Percentiles rank a stretch among this genome's conserved stretches.
Conservation (phyloP, 2,113 vertebrate species). For the Planiliza haematocheilus region DNA sequence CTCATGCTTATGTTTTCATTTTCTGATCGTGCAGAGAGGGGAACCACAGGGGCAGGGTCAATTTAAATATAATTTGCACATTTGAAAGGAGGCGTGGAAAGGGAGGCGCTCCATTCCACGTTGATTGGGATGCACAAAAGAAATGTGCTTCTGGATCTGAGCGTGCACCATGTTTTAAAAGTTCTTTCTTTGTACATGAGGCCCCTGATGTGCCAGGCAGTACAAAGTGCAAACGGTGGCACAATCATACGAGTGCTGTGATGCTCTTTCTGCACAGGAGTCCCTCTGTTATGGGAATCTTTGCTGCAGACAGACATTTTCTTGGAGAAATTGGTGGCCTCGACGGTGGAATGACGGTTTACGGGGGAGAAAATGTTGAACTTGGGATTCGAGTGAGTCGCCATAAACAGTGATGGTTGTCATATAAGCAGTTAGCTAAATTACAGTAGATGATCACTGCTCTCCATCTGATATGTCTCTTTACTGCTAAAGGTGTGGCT, state of each 20-base stretch:
- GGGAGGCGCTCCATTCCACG: no score
- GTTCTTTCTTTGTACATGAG: no score
- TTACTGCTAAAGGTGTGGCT: slow-evolving; percentile 79
- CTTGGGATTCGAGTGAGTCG: slow-evolving; percentile 91
- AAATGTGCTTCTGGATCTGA: no score
- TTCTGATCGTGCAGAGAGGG: no score
- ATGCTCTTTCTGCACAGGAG: slow-evolving; percentile 79
- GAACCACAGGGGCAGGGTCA: no score
- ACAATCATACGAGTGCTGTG: neutral
- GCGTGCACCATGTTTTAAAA: no score
- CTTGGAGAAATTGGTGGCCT: slow-evolving; percentile 92
- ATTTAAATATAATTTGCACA: no score
- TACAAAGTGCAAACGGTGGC: neutral
- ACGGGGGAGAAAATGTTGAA: slow-evolving; percentile 94
- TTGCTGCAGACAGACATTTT: slow-evolving; percentile 90
- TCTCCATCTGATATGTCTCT: neutral
- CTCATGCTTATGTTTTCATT: no score
- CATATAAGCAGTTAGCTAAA: neutral
- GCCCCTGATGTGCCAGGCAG: no score
- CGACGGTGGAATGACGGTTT: slow-evolving; percentile 93
- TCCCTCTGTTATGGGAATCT: slow-evolving; percentile 93
- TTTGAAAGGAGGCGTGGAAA: no score
- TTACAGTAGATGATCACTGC: neutral
- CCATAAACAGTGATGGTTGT: neutral
- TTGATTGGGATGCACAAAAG: no score